phyloP scores from a whole-genome alignment of 2,797 vertebrate genomes.

The Coreius guichenoti region DNA sequence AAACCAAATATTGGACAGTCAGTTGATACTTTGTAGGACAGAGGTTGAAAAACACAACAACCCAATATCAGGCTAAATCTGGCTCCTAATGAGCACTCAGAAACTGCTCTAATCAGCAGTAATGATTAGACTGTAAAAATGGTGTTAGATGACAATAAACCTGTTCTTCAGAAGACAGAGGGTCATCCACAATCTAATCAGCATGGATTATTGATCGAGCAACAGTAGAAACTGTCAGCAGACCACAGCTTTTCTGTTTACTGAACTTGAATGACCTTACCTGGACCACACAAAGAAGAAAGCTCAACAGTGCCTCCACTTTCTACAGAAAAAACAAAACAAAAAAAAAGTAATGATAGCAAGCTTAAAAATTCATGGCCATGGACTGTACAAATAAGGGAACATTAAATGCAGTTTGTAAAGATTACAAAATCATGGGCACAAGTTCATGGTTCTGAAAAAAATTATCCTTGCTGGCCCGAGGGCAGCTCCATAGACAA shows the following conservation, averaged over 20 bases:
- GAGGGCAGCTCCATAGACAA: not conserved
- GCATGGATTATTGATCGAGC: conserved; percentile 14
- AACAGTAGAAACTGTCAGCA: conserved; percentile 18
- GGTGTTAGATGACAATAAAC: conserved; percentile 32
- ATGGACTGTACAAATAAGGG: not conserved
- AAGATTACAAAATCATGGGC: not conserved
- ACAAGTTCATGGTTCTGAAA: conserved; percentile 14
- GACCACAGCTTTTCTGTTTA: not conserved
- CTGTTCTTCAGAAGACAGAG: conserved; percentile 28
- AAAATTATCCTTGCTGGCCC: not conserved
- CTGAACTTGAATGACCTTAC: conserved; percentile 33
- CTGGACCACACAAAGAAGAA: not conserved
- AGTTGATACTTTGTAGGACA: not conserved
- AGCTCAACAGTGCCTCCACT: conserved; percentile 14
- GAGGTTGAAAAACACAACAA: not conserved
- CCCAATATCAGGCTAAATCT: conserved; percentile 62
- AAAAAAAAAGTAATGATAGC: not conserved
- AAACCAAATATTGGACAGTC: not conserved
- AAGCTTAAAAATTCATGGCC: not conserved
- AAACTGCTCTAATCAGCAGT: conserved; percentile 28
- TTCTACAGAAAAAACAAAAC: conserved; percentile 10
- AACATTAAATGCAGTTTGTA: not conserved
- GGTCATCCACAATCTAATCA: conserved; percentile 8
- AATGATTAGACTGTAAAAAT: conserved; percentile 42
- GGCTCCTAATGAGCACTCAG: conserved; percentile 42